Percentiles rank a stretch among this genome's conserved stretches.
Conservation (phyloP, 2,113 vertebrate genomes). For the Motacilla tschutschensis region DNA sequence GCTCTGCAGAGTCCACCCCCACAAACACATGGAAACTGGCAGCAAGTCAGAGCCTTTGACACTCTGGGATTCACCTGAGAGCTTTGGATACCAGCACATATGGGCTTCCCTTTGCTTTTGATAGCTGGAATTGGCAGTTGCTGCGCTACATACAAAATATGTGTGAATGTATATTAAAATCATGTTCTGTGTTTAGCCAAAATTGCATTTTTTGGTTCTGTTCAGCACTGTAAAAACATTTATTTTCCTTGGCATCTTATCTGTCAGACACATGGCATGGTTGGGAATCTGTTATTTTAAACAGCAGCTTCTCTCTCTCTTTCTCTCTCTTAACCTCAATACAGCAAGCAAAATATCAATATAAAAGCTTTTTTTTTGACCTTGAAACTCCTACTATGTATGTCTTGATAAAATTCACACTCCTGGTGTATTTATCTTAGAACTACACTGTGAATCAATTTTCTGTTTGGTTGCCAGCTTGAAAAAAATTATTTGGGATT, state of each 20-base stretch:
- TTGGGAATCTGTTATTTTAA: conserved; percentile 61
- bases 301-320: conserved; percentile 26
- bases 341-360: conserved; percentile 22
- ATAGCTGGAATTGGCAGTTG: neutral
- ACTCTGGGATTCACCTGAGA: neutral
- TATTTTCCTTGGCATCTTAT: conserved; percentile 1
- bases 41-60: neutral
- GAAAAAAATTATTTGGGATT: neutral
- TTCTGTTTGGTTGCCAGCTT: conserved; percentile 9
- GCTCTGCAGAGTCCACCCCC: neutral
- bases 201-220: neutral
- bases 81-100: neutral
- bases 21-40: neutral
- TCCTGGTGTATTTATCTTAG: conserved; percentile 7
- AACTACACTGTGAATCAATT: neutral
- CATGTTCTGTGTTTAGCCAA: neutral
- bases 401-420: conserved; percentile 34
- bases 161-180: conserved; percentile 26
- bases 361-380: conserved; percentile 41
- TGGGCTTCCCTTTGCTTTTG: neutral
- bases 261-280: conserved; percentile 42
- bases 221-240: conserved; percentile 2
- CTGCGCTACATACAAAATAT: neutral
- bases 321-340: conserved; percentile 25
- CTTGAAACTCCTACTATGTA: conserved; percentile 37